Evolutionary conservation across 2,888 invertebrate species (phyloP), one percentile per base, ranked within the genome.

Genomic region (Scaptomyza caliginosa): DNA sequence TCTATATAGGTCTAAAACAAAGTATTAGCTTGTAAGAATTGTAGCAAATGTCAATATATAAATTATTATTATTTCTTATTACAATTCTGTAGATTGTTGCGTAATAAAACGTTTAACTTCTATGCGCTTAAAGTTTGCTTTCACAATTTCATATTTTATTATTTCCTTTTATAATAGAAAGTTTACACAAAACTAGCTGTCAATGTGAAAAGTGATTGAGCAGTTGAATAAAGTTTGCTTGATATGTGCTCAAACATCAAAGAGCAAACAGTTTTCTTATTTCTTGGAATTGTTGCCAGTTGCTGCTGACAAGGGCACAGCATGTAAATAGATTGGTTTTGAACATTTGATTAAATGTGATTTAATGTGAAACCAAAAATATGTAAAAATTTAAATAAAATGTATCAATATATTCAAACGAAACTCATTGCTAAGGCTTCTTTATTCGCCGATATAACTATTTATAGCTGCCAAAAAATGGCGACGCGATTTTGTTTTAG

Each of bases 371-470:
- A 40, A 11, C 13, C 8, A n/a, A 28, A 39, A 16, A 23, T 13
- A n/a, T 48, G 17, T 50, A 19, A 43, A 48, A 51, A 23, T 11
- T n/a, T 17, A 30, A 30, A 24, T 32, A 46, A 51, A 26, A 30
- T 8, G 4, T 1, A n/a, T 40, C n/a, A 17, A 42, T 2, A 43
- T 19, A 32, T 21, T 24, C 32, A 26, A n/a, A 30, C 30, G 6
- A 32, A n/a, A 32, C 4, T 11, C 3, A n/a, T 51, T 74, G 21
- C 48, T 70, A 67, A 13, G 74, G 74, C 51, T 74, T 74, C 28
- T 8, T n/a, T 3, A 5, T 7, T n/a, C 63, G 11, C 10, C 56
- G 16, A 26, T 13, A 28, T 34, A 30, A 2, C 24, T 60, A 66
- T 64, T 55, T 57, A 51, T 19, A 26, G 39, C 38, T 39, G 36